phyloP scores from a whole-genome alignment of 2,888 invertebrate genomes.

The Endotricha flammealis region DNA sequence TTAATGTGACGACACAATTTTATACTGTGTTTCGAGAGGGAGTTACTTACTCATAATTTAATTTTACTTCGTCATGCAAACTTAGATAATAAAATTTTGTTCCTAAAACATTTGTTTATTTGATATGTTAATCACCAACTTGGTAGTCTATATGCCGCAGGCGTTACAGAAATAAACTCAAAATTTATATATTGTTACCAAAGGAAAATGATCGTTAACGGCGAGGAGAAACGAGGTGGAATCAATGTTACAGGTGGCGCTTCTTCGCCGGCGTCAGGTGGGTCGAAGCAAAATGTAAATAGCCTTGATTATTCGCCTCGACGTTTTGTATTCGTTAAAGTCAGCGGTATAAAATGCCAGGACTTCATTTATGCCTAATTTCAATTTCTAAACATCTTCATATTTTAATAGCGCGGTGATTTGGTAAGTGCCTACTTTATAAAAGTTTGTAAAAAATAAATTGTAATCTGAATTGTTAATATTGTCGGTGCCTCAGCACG shows the following conservation, averaged over 20 bases:
- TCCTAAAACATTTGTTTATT: too few species aligned
- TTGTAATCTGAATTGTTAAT: too few species aligned
- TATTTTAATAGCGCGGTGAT: background rate
- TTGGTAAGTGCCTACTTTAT: too few species aligned
- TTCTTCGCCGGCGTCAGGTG: conserved; percentile 44
- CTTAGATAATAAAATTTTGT: too few species aligned
- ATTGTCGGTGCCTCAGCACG: too few species aligned
- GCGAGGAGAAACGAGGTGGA: conserved; percentile 10
- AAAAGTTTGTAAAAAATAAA: too few species aligned
- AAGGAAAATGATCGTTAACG: conserved; percentile 6
- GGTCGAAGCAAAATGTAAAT: conserved; percentile 61
- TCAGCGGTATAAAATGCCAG: conserved; percentile 44
- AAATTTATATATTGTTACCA: too few species aligned
- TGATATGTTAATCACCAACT: too few species aligned
- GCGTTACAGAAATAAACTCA: too few species aligned
- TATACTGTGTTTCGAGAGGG: conserved; percentile 17
- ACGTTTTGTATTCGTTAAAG: conserved; percentile 51
- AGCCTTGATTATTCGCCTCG: conserved; percentile 50
- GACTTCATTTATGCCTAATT: conserved; percentile 39
- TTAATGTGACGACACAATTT: conserved; percentile 21
- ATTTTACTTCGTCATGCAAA: conserved; percentile 23
- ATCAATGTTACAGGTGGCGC: conserved; percentile 22
- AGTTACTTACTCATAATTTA: conserved; percentile 20
- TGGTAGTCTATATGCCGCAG: too few species aligned
- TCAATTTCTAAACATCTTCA: conserved; percentile 12